phyloP scores from a whole-genome alignment of 2,888 invertebrate genomes.

The Philereme vetulata region DNA sequence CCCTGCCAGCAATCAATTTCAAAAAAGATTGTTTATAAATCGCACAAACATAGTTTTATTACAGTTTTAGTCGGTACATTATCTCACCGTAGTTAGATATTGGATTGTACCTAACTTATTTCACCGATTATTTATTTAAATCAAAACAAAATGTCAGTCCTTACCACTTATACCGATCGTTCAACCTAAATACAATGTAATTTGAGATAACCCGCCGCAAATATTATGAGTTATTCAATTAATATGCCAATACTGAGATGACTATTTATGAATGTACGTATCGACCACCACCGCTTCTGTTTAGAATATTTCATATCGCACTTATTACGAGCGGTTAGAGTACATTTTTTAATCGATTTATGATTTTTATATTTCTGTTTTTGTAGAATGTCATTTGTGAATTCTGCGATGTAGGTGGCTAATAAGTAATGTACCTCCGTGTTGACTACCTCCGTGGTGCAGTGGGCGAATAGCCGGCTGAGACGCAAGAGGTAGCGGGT shows the following conservation, averaged over 20 bases:
- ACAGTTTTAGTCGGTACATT: too few species aligned
- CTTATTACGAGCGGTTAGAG: slow-evolving; percentile 5
- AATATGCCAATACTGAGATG: slow-evolving; percentile 22
- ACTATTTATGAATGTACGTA: slow-evolving; percentile 9
- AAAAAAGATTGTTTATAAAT: too few species aligned
- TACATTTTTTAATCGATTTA: neutral
- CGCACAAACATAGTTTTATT: too few species aligned
- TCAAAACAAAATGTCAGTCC: slow-evolving; percentile 12
- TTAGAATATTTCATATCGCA: neutral
- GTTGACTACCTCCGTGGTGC: too few species aligned
- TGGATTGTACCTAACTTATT: neutral
- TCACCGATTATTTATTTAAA: slow-evolving; percentile 8
- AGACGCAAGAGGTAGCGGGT: too few species aligned
- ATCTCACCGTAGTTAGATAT: too few species aligned
- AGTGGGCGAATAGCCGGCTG: too few species aligned
- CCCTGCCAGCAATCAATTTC: too few species aligned
- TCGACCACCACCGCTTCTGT: slow-evolving; percentile 10
- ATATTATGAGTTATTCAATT: slow-evolving; percentile 32
- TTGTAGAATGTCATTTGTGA: slow-evolving; percentile 1
- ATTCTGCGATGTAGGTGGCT: neutral
- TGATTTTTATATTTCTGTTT: neutral
- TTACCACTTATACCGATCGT: slow-evolving; percentile 27
- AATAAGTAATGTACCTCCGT: neutral
- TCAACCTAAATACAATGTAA: slow-evolving; percentile 38
- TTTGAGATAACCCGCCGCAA: slow-evolving; percentile 32